Conservation (phyloP, 2,888 invertebrate genomes). For the Hemicrepidius hirtus region DNA sequence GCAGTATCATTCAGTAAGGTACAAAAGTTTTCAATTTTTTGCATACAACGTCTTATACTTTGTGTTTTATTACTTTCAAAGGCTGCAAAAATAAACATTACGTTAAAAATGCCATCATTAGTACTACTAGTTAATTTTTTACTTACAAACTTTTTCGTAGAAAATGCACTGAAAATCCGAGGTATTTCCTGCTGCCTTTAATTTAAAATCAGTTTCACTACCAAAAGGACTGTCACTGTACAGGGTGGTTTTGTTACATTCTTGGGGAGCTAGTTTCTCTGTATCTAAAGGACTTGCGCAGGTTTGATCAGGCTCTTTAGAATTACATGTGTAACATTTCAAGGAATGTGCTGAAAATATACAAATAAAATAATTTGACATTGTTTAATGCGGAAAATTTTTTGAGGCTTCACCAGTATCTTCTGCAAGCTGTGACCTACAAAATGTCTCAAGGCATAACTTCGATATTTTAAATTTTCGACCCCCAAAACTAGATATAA, state of each 20-base stretch:
- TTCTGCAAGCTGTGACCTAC: no score
- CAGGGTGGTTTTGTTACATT: no score
- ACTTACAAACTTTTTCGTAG: neutral
- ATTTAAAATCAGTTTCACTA: no score
- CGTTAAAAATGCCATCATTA: neutral
- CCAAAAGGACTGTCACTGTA: no score
- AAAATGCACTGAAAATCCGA: neutral
- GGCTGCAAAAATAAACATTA: neutral
- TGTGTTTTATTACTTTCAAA: neutral
- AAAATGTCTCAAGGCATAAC: no score
- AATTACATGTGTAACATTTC: conserved; percentile 11
- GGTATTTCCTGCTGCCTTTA: neutral
- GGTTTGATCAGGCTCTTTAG: neutral
- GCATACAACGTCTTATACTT: neutral
- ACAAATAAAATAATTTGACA: neutral
- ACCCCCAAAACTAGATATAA: no score
- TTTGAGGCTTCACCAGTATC: no score
- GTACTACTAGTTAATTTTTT: neutral
- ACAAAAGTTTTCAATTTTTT: neutral
- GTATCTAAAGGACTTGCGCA: no score
- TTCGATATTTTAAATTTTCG: no score
- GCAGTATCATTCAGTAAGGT: neutral
- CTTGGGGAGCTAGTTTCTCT: no score
- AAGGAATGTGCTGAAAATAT: neutral
- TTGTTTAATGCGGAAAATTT: no score